These are phyloP conservation scores for Gracilinanus agilis DNA, from an alignment of 2,113 vertebrate genomes.

Conservation along the genomic window DNA sequence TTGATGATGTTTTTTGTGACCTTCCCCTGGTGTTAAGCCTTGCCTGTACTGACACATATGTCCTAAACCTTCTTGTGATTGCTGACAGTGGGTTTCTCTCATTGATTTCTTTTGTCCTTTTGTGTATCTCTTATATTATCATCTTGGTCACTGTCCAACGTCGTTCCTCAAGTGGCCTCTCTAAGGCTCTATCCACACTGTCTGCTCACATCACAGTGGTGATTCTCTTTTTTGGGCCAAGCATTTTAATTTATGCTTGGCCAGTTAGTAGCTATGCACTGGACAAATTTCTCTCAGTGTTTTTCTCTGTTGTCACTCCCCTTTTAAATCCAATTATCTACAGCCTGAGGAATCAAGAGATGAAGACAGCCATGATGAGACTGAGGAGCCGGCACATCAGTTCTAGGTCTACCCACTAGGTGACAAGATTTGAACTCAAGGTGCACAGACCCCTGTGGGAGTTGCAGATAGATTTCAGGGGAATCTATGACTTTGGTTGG, in stretches of 20 bases:
- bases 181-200: constrained; percentile 28
- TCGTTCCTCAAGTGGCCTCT: not conserved
- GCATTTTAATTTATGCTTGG: constrained; percentile 7
- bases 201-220: not conserved
- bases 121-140: not conserved
- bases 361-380: not conserved
- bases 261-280: not conserved
- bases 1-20: not conserved
- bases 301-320: constrained; percentile 36
- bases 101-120: not conserved
- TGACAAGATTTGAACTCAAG: too few relatives aligned
- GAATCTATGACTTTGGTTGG: not conserved
- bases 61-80: not conserved
- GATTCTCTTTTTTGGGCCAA: constrained; percentile 3
- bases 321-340: not conserved
- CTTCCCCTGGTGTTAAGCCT: not conserved
- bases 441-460: not conserved
- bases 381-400: not conserved
- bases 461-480: not conserved
- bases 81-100: not conserved
- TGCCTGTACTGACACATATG: not conserved
- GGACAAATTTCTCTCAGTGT: constrained; percentile 17
- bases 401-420: not conserved
- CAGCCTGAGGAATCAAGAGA: not conserved
- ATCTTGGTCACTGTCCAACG: not conserved